Base-by-base conservation (phyloP, 2,888 invertebrate genomes). In the Gryllus longicercus region DNA sequence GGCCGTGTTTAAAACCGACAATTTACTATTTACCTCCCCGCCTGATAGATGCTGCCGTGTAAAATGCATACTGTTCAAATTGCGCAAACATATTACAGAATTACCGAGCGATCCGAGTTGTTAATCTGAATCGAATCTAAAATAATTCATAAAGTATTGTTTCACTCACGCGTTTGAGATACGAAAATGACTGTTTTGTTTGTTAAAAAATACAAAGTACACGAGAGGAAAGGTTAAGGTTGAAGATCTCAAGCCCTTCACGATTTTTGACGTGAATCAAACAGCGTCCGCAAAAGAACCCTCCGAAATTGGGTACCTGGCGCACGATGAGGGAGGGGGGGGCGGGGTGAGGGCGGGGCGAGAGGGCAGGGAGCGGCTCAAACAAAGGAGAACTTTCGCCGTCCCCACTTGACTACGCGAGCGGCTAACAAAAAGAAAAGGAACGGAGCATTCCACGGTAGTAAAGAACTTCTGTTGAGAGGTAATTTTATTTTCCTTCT, bases 401-500 rank as follows among this genome's bases (percentile, higher is more conserved):
- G 14, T 63, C 63, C 63, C n/a, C 63, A n/a, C 63, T 63, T 63
- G 63, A 16, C 63, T 63, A n/a, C 63, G n/a, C 16, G 63, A n/a
- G 14, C 63, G n/a, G 63, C 63, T 63, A 63, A 63, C 63, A 63
- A 63, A 38, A 63, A 63, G 63, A 63, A 63, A 63, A 63, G 63
- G 63, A 8, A 63, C 63, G 63, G 63, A 63, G 63, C 63, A 63
- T 63, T 63, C 63, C 63, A 63, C 63, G 63, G 63, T n/a, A 18
- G 63, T 63, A 63, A 63, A 63, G 63, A 63, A 63, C 63, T 63
- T 63, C 63, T 63, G 63, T 63, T 63, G 63, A 63, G 63, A 63
- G 63, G 63, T 63, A 63, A 63, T 63, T 63, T 63, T 63, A 63
- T 63, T 63, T 63, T 63, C 63, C 63, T 63, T 63, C 63, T 63